A percentile compares a stretch with the other conserved stretches of the same genome.
phyloP scores from a whole-genome alignment of 1,140 invertebrate species.

The Episyrphus balteatus region DNA sequence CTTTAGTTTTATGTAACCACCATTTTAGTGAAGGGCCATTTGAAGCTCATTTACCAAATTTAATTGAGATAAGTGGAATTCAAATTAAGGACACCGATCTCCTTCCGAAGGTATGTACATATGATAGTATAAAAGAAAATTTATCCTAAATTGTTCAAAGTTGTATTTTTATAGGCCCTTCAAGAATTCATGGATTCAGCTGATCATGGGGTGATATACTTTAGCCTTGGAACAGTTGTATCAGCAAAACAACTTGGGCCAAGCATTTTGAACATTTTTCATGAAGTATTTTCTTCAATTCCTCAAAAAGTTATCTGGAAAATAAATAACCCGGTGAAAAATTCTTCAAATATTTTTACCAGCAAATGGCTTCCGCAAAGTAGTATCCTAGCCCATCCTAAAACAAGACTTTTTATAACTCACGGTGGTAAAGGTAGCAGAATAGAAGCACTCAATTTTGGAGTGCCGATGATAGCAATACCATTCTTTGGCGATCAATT shows the following conservation, averaged over 20 bases:
- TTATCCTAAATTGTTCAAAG: neutral
- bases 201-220: slow-evolving; percentile 43
- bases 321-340: slow-evolving; percentile 35
- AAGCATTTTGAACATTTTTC: slow-evolving; percentile 27
- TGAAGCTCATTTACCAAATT: slow-evolving; percentile 27
- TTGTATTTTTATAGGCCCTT: slow-evolving; percentile 22
- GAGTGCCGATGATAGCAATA: slow-evolving; percentile 56
- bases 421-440: slow-evolving; percentile 59
- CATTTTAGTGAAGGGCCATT: slow-evolving; percentile 30
- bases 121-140: neutral
- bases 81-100: slow-evolving; percentile 20
- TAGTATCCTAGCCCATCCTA: slow-evolving; percentile 50
- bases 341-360: slow-evolving; percentile 47
- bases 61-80: slow-evolving; percentile 37
- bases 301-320: slow-evolving; percentile 39
- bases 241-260: slow-evolving; percentile 34
- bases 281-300: slow-evolving; percentile 36
- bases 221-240: slow-evolving; percentile 46
- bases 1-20: slow-evolving; percentile 20
- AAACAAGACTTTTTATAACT: slow-evolving; percentile 54
- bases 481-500: slow-evolving; percentile 54
- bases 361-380: slow-evolving; percentile 58
- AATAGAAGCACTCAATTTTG: slow-evolving; percentile 55
- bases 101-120: slow-evolving; percentile 9
- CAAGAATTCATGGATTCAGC: slow-evolving; percentile 36